These are phyloP conservation scores for Sarcophaga peregrina DNA, from an alignment of 1,140 invertebrate species.

Conservation along the genomic window DNA sequence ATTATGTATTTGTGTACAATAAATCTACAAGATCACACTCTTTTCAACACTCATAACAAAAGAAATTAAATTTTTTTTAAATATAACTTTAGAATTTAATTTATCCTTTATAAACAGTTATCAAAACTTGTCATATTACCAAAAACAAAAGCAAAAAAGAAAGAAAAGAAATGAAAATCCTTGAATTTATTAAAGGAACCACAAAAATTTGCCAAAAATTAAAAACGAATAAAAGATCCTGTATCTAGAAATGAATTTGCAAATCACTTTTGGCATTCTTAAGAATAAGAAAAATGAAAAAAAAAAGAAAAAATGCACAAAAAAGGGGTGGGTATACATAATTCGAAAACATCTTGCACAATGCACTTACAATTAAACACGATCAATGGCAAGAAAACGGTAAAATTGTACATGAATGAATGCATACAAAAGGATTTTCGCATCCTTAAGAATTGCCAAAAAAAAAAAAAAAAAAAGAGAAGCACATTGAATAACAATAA, in stretches of 20 bases:
- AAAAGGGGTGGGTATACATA: constrained; percentile 9
- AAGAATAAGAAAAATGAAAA: no score
- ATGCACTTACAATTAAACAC: constrained; percentile 12
- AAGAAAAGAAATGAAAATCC: no score
- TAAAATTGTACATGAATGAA: background rate
- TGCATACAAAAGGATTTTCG: constrained; percentile 26
- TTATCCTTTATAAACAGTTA: background rate
- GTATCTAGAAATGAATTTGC: constrained; percentile 3
- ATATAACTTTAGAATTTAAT: no score
- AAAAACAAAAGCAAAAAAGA: background rate
- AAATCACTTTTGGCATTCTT: background rate
- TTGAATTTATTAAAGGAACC: constrained; percentile 18
- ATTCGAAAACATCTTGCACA: constrained; percentile 6
- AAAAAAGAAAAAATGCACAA: background rate
- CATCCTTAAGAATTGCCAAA: background rate
- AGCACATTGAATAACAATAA: no score
- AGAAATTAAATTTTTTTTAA: no score
- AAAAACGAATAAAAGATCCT: background rate
- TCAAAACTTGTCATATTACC: constrained; percentile 22
- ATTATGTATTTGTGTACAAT: no score
- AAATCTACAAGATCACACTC: no score
- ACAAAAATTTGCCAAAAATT: constrained; percentile 29
- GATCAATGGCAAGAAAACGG: background rate
- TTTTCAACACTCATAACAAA: no score
- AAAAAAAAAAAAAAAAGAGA: no score